Evolutionary conservation across 2,797 vertebrate genomes (phyloP).

Genomic region (Anableps anableps): DNA sequence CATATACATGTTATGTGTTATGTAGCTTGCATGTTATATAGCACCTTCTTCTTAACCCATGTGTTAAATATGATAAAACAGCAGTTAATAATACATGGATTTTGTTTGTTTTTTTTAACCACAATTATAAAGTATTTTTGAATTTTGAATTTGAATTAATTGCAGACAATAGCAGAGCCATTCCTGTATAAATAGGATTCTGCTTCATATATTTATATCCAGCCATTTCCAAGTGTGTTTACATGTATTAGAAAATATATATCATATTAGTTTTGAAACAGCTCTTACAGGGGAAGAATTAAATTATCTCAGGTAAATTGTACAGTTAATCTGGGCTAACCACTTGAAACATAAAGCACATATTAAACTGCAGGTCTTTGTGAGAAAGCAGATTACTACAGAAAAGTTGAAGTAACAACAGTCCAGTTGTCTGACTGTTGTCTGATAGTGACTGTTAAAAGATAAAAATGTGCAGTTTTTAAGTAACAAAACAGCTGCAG

Average conservation of each 20-base stretch:
- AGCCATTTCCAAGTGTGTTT: not conserved
- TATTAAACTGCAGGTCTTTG: not conserved
- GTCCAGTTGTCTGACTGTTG: not conserved
- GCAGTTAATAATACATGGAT: not conserved
- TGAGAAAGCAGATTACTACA: not conserved
- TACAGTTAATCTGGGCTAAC: not conserved
- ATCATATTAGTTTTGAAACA: not conserved
- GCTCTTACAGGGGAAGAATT: not conserved
- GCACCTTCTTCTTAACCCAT: not conserved
- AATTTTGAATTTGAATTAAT: too few species aligned
- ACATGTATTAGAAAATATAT: not conserved
- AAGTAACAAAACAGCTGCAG: not conserved
- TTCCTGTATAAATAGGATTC: not conserved
- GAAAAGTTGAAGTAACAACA: not conserved
- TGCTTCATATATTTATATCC: not conserved
- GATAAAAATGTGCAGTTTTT: not conserved
- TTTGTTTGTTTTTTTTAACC: not conserved
- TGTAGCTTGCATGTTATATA: not conserved
- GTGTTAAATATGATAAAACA: not conserved
- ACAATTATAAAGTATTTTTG: too few species aligned
- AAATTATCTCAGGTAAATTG: not conserved
- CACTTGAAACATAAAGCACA: too few species aligned
- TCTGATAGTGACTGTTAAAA: not conserved
- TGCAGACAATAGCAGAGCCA: not conserved
- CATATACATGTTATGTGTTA: not conserved